Evolutionary conservation across 2,797 vertebrate species (phyloP).

Genomic region (Pangasius macronema): DNA sequence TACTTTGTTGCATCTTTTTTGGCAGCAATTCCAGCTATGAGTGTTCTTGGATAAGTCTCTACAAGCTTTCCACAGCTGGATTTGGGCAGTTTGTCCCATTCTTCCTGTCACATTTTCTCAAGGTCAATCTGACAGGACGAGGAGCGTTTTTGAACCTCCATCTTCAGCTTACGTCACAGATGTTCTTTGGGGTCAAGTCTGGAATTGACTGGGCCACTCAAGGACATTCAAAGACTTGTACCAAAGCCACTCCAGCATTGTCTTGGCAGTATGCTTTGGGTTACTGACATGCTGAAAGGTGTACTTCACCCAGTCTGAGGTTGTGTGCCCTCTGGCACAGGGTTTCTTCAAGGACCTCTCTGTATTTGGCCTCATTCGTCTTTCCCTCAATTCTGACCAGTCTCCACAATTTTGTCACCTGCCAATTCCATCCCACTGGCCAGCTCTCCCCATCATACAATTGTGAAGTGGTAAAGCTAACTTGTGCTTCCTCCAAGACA

Average conservation of each 20-base stretch:
- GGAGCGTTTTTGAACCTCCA: not conserved
- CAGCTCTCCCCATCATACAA: not conserved
- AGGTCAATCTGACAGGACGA: not conserved
- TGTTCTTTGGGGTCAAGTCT: too few relatives aligned
- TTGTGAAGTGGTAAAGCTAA: not conserved
- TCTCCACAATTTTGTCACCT: not conserved
- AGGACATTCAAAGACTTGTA: too few relatives aligned
- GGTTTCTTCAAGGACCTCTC: too few relatives aligned
- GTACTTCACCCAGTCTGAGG: too few relatives aligned
- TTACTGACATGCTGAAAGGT: too few relatives aligned
- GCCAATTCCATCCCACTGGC: not conserved
- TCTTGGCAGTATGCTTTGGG: too few relatives aligned
- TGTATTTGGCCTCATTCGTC: not conserved
- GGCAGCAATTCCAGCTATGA: too few relatives aligned
- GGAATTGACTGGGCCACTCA: too few relatives aligned
- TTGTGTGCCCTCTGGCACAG: not conserved
- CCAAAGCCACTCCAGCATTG: too few relatives aligned
- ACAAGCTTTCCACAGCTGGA: too few relatives aligned
- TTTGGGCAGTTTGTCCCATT: not conserved
- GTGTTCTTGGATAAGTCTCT: too few relatives aligned
- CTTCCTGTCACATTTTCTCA: not conserved
- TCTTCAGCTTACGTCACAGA: not conserved
- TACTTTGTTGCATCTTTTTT: too few relatives aligned
- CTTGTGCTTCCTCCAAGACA: not conserved
- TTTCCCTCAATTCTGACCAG: not conserved